Evolutionary conservation across 2,888 invertebrate species (phyloP).

Genomic region (Xanthia togata): DNA sequence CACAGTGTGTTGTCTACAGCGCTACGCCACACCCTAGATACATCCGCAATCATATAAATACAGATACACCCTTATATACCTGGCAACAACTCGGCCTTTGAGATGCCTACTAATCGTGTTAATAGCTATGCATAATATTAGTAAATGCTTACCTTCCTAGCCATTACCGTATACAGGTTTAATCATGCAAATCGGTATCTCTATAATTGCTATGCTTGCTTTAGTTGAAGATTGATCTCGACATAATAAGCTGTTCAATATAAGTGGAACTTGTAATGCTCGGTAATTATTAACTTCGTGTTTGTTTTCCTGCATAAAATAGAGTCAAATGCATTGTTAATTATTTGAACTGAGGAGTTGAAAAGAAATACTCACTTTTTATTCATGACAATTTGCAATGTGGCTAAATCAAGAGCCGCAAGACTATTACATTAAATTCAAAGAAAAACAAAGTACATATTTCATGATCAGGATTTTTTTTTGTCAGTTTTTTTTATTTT

Average conservation of each 20-base stretch:
- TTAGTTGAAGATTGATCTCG: slow-evolving; percentile 18
- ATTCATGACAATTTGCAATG: not conserved
- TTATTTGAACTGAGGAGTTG: not conserved
- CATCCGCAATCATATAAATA: not conserved
- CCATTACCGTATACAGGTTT: slow-evolving; percentile 33
- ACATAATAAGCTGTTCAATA: slow-evolving; percentile 4
- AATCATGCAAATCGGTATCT: slow-evolving; percentile 51
- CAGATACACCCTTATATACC: not conserved
- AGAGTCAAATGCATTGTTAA: not conserved
- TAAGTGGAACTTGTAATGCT: not conserved
- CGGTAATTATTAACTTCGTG: not conserved
- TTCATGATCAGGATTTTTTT: not conserved
- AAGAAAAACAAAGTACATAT: not conserved
- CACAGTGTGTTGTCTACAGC: not conserved
- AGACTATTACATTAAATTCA: too few relatives aligned
- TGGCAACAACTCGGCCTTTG: slow-evolving; percentile 1
- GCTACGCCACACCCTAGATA: not conserved
- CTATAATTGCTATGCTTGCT: slow-evolving; percentile 11
- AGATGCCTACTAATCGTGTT: slow-evolving; percentile 37
- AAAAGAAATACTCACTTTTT: not conserved
- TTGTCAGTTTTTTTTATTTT: not conserved
- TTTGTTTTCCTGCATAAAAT: not conserved
- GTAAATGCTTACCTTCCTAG: slow-evolving; percentile 22
- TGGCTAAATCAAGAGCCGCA: not conserved
- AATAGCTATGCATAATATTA: slow-evolving; percentile 34